Base-by-base conservation (phyloP, 2,888 invertebrate genomes). In the Steinernema hermaphroditum region DNA sequence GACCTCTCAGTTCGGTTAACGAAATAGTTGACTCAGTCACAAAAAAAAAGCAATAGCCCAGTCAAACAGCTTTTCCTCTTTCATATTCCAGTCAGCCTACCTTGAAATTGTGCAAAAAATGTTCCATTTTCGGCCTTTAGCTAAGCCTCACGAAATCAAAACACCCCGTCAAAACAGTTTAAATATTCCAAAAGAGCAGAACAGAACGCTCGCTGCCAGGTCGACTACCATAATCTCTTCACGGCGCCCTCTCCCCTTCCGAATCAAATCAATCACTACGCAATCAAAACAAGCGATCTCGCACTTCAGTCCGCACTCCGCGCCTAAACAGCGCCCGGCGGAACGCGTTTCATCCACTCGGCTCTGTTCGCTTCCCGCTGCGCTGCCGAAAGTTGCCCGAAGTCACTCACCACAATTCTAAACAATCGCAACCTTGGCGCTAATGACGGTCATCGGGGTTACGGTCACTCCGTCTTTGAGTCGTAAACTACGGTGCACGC, bases 401-500 rank as follows among this genome's bases (percentile, higher is more conserved):
- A 27, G 14, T 29, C 34, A 29, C 54, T 54, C 54, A 2, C 24
- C 50, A 22, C 19, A 50, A 50, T 24, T 12, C 32, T 2, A 1
- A 34, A 46, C 4, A 62, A 62, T 62, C 16, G 14, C 62, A 62
- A 32, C 62, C 62, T 62, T 62, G 62, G 32, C 62, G 62, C 32
- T 32, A 62, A 29, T 62, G 8, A 37, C 12, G 37, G 32, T 19
- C 50, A 24, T 16, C 62, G 32, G 16, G 27, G 29, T 62, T 29
- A 62, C 62, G 62, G 32, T 62, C 62, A 32, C 32, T 2, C 19
- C 12, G 8, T 9, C 46, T 16, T 16, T 46, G 6, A 62, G 62
- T 32, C 62, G 62, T 62, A 62, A 62, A 62, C 32, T 62, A 62
- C 62, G 62, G 62, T 62, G 62, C 62, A 62, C 62, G 62, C 62